phyloP scores from a whole-genome alignment of 2,888 invertebrate genomes.

The Erebia ligea region DNA sequence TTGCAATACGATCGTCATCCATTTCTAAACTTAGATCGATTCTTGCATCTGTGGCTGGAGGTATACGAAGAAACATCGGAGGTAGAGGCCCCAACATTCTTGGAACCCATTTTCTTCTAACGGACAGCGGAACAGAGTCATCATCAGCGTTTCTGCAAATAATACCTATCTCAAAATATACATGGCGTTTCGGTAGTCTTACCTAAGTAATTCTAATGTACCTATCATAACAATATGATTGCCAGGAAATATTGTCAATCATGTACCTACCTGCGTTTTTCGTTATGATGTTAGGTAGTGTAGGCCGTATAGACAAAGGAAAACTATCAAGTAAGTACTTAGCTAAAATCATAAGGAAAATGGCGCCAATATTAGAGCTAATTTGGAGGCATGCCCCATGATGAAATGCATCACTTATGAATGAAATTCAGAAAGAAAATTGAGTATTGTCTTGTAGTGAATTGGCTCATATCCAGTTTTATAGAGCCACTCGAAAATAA shows the following conservation, averaged over 20 bases:
- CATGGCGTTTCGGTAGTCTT: conserved; percentile 1
- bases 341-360: no score
- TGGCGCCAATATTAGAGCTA: neutral
- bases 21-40: conserved; percentile 83
- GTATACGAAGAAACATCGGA: conserved; percentile 89
- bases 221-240: neutral
- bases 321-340: no score
- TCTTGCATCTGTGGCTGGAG: conserved; percentile 74
- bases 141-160: conserved; percentile 70
- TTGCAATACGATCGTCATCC: conserved; percentile 93
- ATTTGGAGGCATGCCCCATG: neutral
- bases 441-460: neutral
- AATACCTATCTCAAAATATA: conserved; percentile 33
- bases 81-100: conserved; percentile 90
- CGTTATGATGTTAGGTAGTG: no score
- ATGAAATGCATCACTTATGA: neutral
- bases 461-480: conserved; percentile 5
- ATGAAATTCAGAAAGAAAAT: conserved; percentile 2
- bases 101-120: conserved; percentile 88
- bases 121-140: conserved; percentile 71
- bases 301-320: no score
- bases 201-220: no score
- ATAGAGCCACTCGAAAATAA: neutral
- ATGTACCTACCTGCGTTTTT: no score
- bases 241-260: neutral